Percentiles rank a stretch among this genome's conserved stretches.
Conservation (phyloP, 2,888 invertebrate genomes). For the Lepidocyrtoides sp. region DNA sequence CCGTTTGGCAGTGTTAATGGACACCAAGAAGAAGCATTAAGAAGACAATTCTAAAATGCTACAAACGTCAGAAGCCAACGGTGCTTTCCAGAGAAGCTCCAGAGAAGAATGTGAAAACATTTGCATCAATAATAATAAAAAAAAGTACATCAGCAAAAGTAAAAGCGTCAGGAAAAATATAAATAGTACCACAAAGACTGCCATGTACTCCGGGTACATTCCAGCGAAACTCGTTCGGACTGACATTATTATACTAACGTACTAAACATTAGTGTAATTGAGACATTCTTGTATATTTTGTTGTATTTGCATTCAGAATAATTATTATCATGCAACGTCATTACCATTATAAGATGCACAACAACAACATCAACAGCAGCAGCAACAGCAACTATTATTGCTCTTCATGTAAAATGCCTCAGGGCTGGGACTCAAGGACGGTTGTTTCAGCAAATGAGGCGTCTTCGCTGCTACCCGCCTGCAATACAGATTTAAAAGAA, state of each 20-base stretch:
- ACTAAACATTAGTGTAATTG: slow-evolving; percentile 6
- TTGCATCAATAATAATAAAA: no score
- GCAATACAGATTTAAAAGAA: slow-evolving; percentile 13
- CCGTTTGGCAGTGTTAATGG: slow-evolving; percentile 32
- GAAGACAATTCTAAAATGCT: slow-evolving; percentile 70
- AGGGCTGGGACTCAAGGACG: not conserved
- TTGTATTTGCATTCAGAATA: not conserved
- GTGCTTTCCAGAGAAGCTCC: slow-evolving; percentile 63
- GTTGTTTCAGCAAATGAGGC: slow-evolving; percentile 16
- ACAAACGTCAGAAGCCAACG: slow-evolving; percentile 62
- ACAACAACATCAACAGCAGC: not conserved
- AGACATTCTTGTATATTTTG: slow-evolving; percentile 19
- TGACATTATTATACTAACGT: slow-evolving; percentile 54
- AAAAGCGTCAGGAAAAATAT: not conserved
- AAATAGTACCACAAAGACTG: slow-evolving; percentile 34
- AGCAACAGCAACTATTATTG: not conserved
- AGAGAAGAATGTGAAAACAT: slow-evolving; percentile 24
- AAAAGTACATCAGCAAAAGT: not conserved
- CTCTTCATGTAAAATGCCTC: slow-evolving; percentile 29
- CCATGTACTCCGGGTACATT: slow-evolving; percentile 59
- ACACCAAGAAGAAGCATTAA: slow-evolving; percentile 25
- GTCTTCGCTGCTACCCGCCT: slow-evolving; percentile 7
- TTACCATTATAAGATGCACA: slow-evolving; percentile 36
- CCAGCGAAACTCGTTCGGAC: slow-evolving; percentile 65
- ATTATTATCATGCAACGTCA: slow-evolving; percentile 34